These are phyloP conservation scores for Amblyornis subalaris DNA, from an alignment of 2,113 vertebrate species.

Conservation along the genomic window DNA sequence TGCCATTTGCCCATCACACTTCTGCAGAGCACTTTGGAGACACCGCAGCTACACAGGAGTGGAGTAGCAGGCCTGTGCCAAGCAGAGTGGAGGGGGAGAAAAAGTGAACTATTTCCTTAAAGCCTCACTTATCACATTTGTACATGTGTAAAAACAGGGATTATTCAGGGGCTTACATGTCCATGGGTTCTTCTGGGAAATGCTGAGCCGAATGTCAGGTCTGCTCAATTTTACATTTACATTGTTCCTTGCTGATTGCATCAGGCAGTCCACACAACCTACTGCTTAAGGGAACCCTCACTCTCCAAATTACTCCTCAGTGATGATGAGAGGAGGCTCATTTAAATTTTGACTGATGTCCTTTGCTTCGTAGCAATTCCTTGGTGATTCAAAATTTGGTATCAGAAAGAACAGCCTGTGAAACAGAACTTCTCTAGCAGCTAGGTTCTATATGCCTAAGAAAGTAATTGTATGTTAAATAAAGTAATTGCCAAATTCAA, in stretches of 20 bases:
- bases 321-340: neutral
- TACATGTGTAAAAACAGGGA: neutral
- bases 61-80: neutral
- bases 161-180: neutral
- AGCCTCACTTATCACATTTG: neutral
- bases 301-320: neutral
- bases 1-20: neutral
- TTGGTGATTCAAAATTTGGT: neutral
- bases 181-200: neutral
- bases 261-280: neutral
- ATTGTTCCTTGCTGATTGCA: neutral
- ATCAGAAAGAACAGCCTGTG: neutral
- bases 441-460: neutral
- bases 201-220: neutral
- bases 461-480: neutral
- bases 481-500: neutral
- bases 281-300: neutral
- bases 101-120: neutral
- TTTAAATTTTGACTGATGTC: neutral
- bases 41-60: rapidly evolving
- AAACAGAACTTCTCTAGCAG: neutral
- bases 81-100: neutral
- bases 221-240: neutral
- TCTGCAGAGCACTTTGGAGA: neutral
- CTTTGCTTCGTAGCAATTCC: neutral